A percentile compares a stretch with the other conserved stretches of the same genome.
These are phyloP conservation scores for Mechanitis mazaeus DNA, from an alignment of 2,888 invertebrate genomes.

Conservation along the genomic window DNA sequence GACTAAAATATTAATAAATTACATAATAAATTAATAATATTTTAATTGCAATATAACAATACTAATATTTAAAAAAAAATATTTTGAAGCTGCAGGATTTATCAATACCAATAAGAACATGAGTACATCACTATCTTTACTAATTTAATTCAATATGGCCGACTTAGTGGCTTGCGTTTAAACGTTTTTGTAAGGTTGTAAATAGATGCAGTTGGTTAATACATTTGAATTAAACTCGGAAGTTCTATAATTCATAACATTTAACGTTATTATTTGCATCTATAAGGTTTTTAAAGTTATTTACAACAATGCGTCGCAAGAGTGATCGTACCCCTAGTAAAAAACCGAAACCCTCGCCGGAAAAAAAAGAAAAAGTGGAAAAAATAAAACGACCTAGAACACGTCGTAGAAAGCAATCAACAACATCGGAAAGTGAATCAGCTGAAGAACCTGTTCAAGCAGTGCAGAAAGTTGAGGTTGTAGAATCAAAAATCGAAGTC, in stretches of 20 bases:
- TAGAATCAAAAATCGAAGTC: conserved; percentile 45
- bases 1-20: too few species aligned
- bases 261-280: neutral
- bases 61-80: too few species aligned
- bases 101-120: neutral
- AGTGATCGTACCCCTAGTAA: conserved; percentile 81
- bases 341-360: conserved; percentile 81
- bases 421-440: conserved; percentile 73
- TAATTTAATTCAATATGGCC: conserved; percentile 6
- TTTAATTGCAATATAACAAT: too few species aligned
- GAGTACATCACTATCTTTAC: neutral
- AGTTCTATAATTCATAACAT: neutral
- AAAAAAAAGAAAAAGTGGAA: conserved; percentile 77
- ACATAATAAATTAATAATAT: too few species aligned
- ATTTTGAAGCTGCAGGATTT: too few species aligned
- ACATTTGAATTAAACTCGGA: neutral
- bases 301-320: conserved; percentile 81
- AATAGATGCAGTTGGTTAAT: neutral
- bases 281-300: neutral
- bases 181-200: conserved; percentile 4
- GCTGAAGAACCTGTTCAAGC: conserved; percentile 53
- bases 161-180: neutral
- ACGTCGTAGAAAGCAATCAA: conserved; percentile 74
- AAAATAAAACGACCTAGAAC: conserved; percentile 74
- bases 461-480: conserved; percentile 41